These are phyloP conservation scores for Xiphorhynchus erythropygius DNA, from an alignment of 2,797 vertebrate species.

Conservation along the genomic window DNA sequence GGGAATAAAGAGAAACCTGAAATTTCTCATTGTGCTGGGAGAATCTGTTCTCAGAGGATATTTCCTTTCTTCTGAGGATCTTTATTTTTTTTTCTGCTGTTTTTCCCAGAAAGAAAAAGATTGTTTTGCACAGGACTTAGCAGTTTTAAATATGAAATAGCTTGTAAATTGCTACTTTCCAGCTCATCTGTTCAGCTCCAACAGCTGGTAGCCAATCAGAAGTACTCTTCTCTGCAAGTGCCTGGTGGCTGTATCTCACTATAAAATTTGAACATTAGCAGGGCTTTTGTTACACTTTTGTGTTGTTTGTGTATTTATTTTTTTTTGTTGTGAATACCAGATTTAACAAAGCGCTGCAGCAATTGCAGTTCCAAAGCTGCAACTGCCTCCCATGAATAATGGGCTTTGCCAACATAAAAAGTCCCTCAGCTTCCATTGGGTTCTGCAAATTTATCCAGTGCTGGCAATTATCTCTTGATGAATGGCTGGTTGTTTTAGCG, in stretches of 20 bases:
- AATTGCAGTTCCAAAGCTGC: conserved; percentile 37
- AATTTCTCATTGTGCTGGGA: neutral
- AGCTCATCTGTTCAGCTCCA: conserved; percentile 67
- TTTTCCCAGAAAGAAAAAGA: conserved; percentile 53
- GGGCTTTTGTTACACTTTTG: conserved; percentile 61
- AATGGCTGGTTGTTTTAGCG: conserved; percentile 24
- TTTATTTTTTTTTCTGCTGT: neutral
- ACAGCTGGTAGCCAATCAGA: conserved; percentile 74
- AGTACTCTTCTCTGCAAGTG: conserved; percentile 59
- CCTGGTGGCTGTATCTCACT: conserved; percentile 65
- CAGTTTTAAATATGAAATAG: conserved; percentile 75
- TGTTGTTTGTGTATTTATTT: conserved; percentile 39
- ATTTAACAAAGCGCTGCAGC: conserved; percentile 31
- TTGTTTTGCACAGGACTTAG: conserved; percentile 65
- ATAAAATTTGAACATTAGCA: conserved; percentile 72
- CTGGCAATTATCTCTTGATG: conserved; percentile 41
- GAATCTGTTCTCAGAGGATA: neutral
- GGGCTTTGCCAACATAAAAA: conserved; percentile 6
- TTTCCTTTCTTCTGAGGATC: neutral
- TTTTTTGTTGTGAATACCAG: conserved; percentile 28
- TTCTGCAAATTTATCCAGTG: neutral
- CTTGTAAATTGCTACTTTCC: conserved; percentile 70
- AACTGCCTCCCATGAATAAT: conserved; percentile 37
- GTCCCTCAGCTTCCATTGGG: neutral
- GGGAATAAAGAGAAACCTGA: neutral